Conservation (phyloP, 2,797 vertebrate genomes). For the Chloroceryle amazona region DNA sequence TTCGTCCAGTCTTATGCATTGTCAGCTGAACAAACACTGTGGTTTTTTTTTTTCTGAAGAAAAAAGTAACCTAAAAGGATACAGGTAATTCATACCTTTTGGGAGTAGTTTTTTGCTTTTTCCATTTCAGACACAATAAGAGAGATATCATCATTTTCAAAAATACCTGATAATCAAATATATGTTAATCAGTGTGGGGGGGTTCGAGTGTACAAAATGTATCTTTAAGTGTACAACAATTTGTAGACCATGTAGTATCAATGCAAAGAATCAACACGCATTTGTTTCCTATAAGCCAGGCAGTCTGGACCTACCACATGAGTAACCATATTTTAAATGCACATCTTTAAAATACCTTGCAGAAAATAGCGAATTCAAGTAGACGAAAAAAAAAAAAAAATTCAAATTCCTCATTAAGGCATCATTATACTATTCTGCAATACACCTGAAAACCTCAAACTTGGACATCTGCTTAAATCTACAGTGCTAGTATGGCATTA, state of each 20-base stretch:
- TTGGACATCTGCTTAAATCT: neutral
- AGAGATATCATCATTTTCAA: conserved; percentile 87
- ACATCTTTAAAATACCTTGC: neutral
- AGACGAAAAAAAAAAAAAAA: neutral
- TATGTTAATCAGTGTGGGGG: neutral
- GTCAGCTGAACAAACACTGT: neutral
- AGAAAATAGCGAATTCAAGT: neutral
- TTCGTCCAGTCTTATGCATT: neutral
- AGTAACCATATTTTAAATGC: neutral
- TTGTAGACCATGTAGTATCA: neutral
- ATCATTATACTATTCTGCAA: neutral
- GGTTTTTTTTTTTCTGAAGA: neutral
- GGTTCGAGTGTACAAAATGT: neutral
- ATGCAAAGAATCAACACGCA: neutral
- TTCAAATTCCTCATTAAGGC: neutral
- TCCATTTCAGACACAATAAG: conserved; percentile 83
- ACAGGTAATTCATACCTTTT: conserved; percentile 80
- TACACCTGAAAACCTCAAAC: neutral
- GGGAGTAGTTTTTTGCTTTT: conserved; percentile 83
- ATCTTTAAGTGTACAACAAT: neutral
- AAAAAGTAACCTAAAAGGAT: neutral
- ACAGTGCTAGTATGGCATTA: neutral
- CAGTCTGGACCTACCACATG: neutral
- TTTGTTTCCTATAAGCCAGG: neutral
- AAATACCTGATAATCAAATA: conserved; percentile 79